These are phyloP conservation scores for Oncorhynchus clarkii DNA, from an alignment of 2,113 vertebrate species.

Conservation along the genomic window DNA sequence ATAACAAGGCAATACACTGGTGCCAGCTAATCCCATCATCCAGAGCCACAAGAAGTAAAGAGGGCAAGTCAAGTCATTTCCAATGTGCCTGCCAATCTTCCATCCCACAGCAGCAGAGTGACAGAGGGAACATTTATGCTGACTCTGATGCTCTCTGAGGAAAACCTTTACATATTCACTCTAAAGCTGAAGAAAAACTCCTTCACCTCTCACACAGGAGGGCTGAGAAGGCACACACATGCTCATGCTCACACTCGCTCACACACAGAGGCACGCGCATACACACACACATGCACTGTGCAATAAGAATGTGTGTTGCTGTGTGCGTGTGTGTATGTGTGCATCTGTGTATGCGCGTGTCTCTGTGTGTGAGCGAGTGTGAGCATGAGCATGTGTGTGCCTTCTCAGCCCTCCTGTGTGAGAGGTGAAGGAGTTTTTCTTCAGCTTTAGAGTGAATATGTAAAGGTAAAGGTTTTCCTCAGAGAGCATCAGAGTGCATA, in stretches of 20 bases:
- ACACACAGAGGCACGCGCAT: neutral
- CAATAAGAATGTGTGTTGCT: neutral
- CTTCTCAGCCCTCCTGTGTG: neutral
- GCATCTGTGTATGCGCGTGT: too few species aligned
- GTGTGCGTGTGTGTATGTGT: neutral
- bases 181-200: neutral
- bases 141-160: neutral
- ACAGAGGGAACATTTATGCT: neutral
- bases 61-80: neutral
- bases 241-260: neutral
- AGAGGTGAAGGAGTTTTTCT: neutral
- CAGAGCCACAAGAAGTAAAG: neutral
- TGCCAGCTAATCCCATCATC: neutral
- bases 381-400: neutral
- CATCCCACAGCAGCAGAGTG: neutral
- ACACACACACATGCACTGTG: neutral
- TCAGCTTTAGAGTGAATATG: neutral
- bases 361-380: neutral
- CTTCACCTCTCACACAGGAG: neutral
- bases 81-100: neutral
- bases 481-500: neutral
- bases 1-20: neutral
- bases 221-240: neutral
- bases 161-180: neutral
- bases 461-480: neutral